Conservation (phyloP, 2,888 invertebrate genomes). For the Tenthredo amoena region DNA sequence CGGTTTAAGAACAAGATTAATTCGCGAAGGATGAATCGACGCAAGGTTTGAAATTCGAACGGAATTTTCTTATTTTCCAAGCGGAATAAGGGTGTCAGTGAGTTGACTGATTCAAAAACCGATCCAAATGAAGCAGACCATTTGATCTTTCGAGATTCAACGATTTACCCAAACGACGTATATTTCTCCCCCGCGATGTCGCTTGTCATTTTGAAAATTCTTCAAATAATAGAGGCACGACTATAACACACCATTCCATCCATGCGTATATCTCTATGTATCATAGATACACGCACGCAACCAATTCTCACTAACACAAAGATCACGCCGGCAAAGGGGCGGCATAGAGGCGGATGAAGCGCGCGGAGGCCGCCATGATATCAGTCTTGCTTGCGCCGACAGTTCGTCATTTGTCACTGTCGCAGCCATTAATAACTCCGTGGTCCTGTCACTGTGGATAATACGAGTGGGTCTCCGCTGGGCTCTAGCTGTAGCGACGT, state of each 20-base stretch:
- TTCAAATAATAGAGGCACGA: slow-evolving; percentile 28
- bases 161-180: slow-evolving; percentile 34
- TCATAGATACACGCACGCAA: not conserved
- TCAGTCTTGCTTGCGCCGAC: slow-evolving; percentile 79
- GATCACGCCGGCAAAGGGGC: slow-evolving; percentile 32
- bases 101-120: slow-evolving; percentile 26
- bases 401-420: slow-evolving; percentile 79
- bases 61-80: not conserved
- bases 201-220: slow-evolving; percentile 7
- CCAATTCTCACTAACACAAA: slow-evolving; percentile 51
- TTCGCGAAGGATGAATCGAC: not conserved
- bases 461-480: slow-evolving; percentile 76
- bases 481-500: slow-evolving; percentile 56
- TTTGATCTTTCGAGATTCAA: slow-evolving; percentile 20
- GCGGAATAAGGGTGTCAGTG: not conserved
- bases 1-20: not conserved
- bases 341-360: slow-evolving; percentile 52
- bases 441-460: slow-evolving; percentile 78
- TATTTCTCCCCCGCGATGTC: not conserved
- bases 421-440: slow-evolving; percentile 78
- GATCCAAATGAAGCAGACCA: slow-evolving; percentile 26
- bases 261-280: not conserved
- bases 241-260: not conserved
- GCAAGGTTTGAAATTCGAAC: not conserved
- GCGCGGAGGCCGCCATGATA: slow-evolving; percentile 63